phyloP scores from a whole-genome alignment of 2,888 invertebrate genomes.

The Erpobdella octoculata region DNA sequence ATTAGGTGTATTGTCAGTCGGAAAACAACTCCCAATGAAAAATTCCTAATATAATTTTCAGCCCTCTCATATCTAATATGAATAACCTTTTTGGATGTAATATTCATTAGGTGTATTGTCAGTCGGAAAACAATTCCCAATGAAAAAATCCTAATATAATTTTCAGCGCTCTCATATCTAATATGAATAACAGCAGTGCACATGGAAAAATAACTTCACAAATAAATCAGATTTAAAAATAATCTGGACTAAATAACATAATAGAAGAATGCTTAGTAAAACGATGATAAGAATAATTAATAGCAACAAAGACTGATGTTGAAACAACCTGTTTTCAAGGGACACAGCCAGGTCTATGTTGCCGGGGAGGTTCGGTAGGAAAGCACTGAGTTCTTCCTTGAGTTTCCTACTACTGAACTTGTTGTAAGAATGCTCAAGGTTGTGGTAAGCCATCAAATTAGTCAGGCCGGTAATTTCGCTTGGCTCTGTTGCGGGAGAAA shows the following conservation, averaged over 20 bases:
- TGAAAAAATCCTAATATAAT: no score
- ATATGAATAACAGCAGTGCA: no score
- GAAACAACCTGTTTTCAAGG: constrained; percentile 62
- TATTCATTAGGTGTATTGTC: no score
- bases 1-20: no score
- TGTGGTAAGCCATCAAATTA: constrained; percentile 92
- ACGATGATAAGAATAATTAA: neutral
- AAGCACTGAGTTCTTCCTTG: constrained; percentile 84
- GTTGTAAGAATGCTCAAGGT: constrained; percentile 89
- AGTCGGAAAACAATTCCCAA: no score
- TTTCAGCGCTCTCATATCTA: no score
- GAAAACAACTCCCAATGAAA: no score
- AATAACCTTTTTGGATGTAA: no score
- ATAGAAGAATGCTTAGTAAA: neutral
- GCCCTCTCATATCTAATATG: no score
- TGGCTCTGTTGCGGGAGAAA: no score
- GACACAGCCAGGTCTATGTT: constrained; percentile 79
- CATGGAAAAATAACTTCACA: neutral
- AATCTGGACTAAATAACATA: neutral
- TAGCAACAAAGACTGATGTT: no score
- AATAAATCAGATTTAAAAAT: neutral
- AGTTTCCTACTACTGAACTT: constrained; percentile 90
- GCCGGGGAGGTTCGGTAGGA: constrained; percentile 86
- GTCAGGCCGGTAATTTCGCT: constrained; percentile 75
- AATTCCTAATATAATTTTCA: no score